A percentile compares a stretch with the other conserved stretches of the same genome.
These are phyloP conservation scores for Nasonovia ribisnigri DNA, from an alignment of 2,888 invertebrate genomes.

Conservation along the genomic window DNA sequence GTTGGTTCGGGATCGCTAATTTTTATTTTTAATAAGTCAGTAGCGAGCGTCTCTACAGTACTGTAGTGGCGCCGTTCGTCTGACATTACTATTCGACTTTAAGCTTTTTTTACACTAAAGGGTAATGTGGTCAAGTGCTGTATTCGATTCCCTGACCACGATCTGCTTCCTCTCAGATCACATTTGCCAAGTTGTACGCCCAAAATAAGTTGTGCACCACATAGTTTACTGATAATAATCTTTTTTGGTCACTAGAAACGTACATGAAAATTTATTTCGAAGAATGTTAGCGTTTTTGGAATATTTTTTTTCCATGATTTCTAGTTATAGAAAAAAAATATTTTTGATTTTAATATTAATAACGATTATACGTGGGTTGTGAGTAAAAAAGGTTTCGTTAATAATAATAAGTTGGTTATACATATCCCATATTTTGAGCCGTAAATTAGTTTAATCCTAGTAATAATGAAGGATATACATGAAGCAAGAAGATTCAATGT, in stretches of 20 bases:
- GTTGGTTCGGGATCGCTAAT: not conserved
- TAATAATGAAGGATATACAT: no score
- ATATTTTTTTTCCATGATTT: not conserved
- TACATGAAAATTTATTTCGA: not conserved
- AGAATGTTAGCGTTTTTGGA: not conserved
- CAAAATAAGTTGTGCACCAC: not conserved
- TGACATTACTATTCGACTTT: not conserved
- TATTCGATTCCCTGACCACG: not conserved
- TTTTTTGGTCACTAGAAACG: not conserved
- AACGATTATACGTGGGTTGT: no score
- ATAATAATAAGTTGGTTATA: no score
- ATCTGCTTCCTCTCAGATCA: not conserved
- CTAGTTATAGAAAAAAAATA: not conserved
- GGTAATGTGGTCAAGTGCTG: fast-evolving
- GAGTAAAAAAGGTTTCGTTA: no score
- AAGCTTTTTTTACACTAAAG: not conserved
- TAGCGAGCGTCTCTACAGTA: not conserved
- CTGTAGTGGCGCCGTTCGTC: not conserved
- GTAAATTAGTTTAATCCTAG: no score
- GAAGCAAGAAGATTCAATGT: no score
- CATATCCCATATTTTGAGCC: no score
- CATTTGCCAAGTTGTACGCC: not conserved
- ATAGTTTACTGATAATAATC: not conserved
- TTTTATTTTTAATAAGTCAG: not conserved
- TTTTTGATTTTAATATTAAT: not conserved